These are phyloP conservation scores for Neosalanx taihuensis DNA, from an alignment of 2,797 vertebrate genomes.

Conservation along the genomic window DNA sequence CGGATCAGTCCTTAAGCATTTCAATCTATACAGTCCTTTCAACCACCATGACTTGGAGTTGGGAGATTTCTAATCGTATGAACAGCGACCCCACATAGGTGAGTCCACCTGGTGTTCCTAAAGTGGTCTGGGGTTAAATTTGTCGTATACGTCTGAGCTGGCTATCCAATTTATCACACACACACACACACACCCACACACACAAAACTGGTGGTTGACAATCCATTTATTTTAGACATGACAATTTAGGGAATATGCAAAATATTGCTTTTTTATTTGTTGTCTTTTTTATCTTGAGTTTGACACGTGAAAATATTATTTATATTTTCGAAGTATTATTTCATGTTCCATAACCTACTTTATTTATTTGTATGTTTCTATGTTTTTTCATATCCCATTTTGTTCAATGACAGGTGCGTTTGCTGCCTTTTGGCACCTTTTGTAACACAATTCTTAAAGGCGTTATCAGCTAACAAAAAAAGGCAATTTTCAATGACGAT, in stretches of 20 bases:
- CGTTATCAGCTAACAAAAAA: background rate
- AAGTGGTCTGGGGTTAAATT: background rate
- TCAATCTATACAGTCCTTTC: conserved; percentile 74
- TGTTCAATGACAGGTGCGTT: background rate
- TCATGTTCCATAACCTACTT: background rate
- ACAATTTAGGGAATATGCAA: background rate
- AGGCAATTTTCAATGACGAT: background rate
- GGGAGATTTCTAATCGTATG: conserved; percentile 62
- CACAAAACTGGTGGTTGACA: background rate
- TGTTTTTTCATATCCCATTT: background rate
- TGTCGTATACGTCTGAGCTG: background rate
- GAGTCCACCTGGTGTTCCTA: conserved; percentile 18
- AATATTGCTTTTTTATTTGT: no score
- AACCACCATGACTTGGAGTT: conserved; percentile 53
- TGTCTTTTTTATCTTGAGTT: background rate
- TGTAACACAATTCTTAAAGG: background rate
- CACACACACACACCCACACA: no score
- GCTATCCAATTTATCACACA: background rate
- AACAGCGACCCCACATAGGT: conserved; percentile 62
- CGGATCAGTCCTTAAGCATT: conserved; percentile 83
- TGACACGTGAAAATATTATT: no score
- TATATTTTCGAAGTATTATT: background rate
- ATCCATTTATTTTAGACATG: background rate
- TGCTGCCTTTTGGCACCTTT: no score
- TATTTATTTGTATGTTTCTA: no score